Base-by-base conservation (phyloP, 2,113 vertebrate genomes). In the Castor canadensis region DNA sequence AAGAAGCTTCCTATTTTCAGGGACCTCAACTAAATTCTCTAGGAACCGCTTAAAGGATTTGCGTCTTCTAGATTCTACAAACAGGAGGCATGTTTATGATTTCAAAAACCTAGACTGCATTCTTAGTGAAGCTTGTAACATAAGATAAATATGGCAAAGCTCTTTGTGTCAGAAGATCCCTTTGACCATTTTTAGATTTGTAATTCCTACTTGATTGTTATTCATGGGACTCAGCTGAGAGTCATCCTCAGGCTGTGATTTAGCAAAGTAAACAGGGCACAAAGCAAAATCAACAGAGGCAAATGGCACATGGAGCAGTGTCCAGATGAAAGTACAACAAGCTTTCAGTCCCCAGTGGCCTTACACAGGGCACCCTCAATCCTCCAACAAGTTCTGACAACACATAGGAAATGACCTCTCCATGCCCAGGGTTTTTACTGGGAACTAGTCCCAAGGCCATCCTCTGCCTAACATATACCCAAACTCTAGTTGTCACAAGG, bases 381-480 rank as follows among this genome's bases (percentile, higher is more conserved):
- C 71, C 15, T 35, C 9, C 6, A 26, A 16, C 0, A 17, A 4
- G 17, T 32, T 28, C 3, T 24, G 9, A 83, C 16, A 71, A 80
- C 13, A 84, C 1, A 10, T 24, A 26, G 11, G 17, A 82, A 76
- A 32, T 35, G 5, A 24, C 75, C 1, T 54, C 17, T 72, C 26
- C 17, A 22, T 75, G 15, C 32, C 66, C 38, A 43, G 9, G 4
- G n/a, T 35, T 67, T 67, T 91, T 20, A 38, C 0, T 72, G 17
- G 24, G 24, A 4, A 6, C 15, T 38, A 10, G 2, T 62, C 15
- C 52, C 0, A 2, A 3, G 56, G 20, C 6, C 16, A 15, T 6
- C 9, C 32, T 93, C n/a, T 77, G 10, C 17, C 3, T 20, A 40
- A 8, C 22, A 69, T 9, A 10, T 16, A 64, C 7, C 15, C n/a